A percentile compares a stretch with the other conserved stretches of the same genome.
Conservation (phyloP, 2,113 vertebrate species). For the Protobothrops mucrosquamatus region DNA sequence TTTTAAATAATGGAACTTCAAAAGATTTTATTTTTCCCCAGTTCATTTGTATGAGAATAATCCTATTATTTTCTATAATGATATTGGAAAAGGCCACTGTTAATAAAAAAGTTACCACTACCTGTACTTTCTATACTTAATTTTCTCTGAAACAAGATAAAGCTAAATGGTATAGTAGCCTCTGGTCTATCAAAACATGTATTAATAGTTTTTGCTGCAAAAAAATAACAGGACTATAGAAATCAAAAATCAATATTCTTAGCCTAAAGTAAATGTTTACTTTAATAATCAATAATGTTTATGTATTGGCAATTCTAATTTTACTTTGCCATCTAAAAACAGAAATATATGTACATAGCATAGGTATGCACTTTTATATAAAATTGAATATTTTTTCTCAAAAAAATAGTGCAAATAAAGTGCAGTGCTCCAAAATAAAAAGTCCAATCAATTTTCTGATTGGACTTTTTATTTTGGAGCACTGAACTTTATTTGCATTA, state of each 20-base stretch:
- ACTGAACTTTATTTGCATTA: background rate
- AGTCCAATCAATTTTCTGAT: background rate
- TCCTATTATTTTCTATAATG: background rate
- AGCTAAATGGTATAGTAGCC: background rate
- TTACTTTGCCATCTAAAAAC: background rate
- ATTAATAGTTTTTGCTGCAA: background rate
- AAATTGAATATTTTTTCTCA: background rate
- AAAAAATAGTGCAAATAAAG: background rate
- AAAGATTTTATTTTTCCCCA: background rate
- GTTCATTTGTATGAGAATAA: background rate
- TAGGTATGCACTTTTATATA: background rate
- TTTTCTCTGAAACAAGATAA: background rate
- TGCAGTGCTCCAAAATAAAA: background rate
- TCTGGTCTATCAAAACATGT: background rate
- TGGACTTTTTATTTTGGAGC: background rate
- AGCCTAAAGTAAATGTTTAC: background rate
- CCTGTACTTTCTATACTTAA: background rate
- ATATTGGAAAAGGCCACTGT: background rate
- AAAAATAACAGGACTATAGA: background rate
- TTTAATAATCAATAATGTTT: background rate
- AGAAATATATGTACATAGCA: background rate
- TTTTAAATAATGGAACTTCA: background rate
- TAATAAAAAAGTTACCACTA: background rate
- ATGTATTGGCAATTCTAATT: background rate
- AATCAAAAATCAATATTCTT: background rate